phyloP scores from a whole-genome alignment of 53 echinoderm and acorn worm genomes.

The Temnopleurus reevesii region DNA sequence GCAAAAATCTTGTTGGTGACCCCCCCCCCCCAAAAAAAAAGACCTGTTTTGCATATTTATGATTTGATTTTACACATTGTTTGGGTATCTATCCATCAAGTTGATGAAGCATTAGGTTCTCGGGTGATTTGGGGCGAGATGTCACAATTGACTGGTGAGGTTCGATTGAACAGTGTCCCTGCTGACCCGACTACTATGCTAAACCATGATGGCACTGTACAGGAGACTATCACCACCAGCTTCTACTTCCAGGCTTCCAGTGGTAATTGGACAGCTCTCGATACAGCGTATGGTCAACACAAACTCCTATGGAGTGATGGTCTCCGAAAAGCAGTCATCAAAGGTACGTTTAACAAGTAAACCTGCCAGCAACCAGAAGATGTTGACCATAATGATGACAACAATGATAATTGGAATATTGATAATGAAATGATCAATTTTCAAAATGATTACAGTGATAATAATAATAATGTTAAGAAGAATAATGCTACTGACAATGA shows the following conservation, averaged over 20 bases:
- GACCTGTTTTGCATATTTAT: too few species aligned
- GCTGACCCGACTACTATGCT: conserved; percentile 67
- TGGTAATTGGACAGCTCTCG: conserved; percentile 73
- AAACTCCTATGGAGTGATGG: conserved; percentile 71
- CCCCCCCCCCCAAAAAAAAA: too few species aligned
- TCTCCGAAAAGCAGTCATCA: conserved; percentile 56
- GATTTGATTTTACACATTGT: background rate
- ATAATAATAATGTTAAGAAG: too few species aligned
- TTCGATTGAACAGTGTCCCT: conserved; percentile 65
- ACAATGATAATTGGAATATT: too few species aligned
- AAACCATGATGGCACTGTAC: background rate
- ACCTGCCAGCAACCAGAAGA: too few species aligned
- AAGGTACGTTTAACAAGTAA: too few species aligned
- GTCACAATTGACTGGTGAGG: background rate
- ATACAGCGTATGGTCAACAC: conserved; percentile 61
- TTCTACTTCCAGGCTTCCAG: conserved; percentile 44
- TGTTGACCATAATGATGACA: too few species aligned
- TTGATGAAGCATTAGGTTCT: conserved; percentile 56
- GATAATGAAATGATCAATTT: too few species aligned
- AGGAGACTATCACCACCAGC: conserved; percentile 39
- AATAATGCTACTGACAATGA: too few species aligned
- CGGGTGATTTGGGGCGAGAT: conserved; percentile 64
- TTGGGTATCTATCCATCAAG: background rate
- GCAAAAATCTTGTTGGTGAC: too few species aligned
- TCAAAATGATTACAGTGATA: too few species aligned